Percentiles rank a stretch among this genome's conserved stretches.
These are phyloP conservation scores for Nezara viridula DNA, from an alignment of 2,888 invertebrate species.

Conservation along the genomic window DNA sequence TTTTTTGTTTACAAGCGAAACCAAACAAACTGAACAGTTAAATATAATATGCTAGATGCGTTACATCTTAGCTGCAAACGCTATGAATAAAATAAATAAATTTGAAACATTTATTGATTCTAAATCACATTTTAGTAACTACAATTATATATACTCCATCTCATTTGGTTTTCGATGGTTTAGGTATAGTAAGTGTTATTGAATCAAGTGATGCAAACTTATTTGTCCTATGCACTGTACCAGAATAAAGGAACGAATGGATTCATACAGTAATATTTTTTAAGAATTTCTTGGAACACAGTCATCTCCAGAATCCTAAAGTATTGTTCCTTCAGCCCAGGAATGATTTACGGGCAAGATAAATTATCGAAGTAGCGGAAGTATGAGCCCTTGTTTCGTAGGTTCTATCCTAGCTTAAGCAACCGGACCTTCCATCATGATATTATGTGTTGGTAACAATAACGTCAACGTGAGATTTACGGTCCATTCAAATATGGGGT, in stretches of 20 bases:
- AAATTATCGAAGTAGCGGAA: background rate
- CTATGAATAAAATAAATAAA: no score
- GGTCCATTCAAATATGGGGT: constrained; percentile 5
- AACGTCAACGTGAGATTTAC: background rate
- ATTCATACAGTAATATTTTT: background rate
- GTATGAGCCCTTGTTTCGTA: background rate
- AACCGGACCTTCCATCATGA: background rate
- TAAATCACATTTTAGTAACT: no score
- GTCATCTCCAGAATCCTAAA: background rate
- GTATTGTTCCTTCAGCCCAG: background rate
- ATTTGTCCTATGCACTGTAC: background rate
- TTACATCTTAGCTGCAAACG: no score
- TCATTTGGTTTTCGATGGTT: no score
- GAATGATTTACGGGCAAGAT: background rate
- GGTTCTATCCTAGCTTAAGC: background rate
- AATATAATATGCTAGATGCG: no score
- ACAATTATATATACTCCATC: no score
- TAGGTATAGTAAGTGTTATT: no score
- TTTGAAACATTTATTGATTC: no score
- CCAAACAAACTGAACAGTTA: no score
- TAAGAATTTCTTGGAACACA: background rate
- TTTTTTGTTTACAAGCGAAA: no score
- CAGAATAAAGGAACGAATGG: background rate
- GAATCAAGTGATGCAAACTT: no score
- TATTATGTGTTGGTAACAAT: background rate